Evolutionary conservation across 2,888 invertebrate species (phyloP).

Genomic region (Magallana nippona): DNA sequence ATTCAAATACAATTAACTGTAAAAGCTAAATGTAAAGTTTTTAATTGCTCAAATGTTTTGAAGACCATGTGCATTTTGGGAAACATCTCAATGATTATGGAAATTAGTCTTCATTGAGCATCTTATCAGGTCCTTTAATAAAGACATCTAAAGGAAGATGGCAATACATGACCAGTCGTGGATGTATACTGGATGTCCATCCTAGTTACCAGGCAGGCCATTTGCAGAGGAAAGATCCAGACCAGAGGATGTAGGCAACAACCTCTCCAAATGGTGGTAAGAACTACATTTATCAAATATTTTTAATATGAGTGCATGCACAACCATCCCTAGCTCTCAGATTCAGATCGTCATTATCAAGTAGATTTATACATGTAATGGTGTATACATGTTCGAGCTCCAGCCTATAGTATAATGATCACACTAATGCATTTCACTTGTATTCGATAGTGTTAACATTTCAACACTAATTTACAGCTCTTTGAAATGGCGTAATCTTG

Average conservation of each 20-base stretch:
- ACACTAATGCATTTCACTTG: not conserved
- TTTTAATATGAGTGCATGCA: not conserved
- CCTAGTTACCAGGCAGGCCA: not conserved
- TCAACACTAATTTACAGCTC: no score
- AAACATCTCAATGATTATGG: constrained; percentile 11
- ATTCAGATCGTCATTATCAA: not conserved
- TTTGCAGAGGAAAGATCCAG: not conserved
- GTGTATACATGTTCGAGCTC: not conserved
- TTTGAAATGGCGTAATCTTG: no score
- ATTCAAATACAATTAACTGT: not conserved
- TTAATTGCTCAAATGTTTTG: not conserved
- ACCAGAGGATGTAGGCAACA: not conserved
- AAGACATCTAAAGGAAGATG: not conserved
- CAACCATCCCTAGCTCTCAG: constrained; percentile 9
- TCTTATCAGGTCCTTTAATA: not conserved
- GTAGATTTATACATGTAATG: not conserved
- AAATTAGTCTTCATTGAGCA: constrained; percentile 1
- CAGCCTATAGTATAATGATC: not conserved
- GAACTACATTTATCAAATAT: not conserved
- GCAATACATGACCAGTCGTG: not conserved
- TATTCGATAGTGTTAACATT: not conserved
- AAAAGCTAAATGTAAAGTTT: not conserved
- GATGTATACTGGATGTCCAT: not conserved
- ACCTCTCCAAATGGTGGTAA: not conserved
- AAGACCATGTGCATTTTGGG: constrained; percentile 21